phyloP scores from a whole-genome alignment of 2,113 vertebrate genomes.

The Microtus montanus region DNA sequence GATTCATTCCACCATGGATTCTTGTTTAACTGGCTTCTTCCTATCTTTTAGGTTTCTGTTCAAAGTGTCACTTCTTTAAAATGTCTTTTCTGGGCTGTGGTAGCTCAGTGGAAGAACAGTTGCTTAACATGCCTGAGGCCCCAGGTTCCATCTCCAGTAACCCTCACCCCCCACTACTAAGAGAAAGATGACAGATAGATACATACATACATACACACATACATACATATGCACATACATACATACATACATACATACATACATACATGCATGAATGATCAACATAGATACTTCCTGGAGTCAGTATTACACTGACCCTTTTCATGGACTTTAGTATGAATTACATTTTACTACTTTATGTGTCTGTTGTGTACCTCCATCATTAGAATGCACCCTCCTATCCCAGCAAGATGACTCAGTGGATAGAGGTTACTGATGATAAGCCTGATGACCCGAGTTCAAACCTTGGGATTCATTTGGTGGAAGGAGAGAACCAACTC shows the following conservation, averaged over 20 bases:
- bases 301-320: not conserved
- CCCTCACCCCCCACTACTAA: too few species aligned
- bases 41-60: not conserved
- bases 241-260: too few species aligned
- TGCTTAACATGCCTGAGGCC: not conserved
- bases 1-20: not conserved
- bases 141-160: not conserved
- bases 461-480: not conserved
- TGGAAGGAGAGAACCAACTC: not conserved
- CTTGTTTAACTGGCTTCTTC: not conserved
- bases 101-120: not conserved
- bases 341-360: not conserved
- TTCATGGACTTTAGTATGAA: not conserved
- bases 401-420: not conserved
- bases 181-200: not conserved
- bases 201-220: not conserved
- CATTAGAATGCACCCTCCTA: not conserved
- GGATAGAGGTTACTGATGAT: not conserved
- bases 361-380: not conserved
- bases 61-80: not conserved
- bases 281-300: too few species aligned
- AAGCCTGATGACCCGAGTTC: not conserved
- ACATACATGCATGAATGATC: too few species aligned
- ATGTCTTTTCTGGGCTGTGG: not conserved
- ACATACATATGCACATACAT: too few species aligned